Base-by-base conservation (phyloP, 1,140 invertebrate species). In the Heliconius himera region DNA sequence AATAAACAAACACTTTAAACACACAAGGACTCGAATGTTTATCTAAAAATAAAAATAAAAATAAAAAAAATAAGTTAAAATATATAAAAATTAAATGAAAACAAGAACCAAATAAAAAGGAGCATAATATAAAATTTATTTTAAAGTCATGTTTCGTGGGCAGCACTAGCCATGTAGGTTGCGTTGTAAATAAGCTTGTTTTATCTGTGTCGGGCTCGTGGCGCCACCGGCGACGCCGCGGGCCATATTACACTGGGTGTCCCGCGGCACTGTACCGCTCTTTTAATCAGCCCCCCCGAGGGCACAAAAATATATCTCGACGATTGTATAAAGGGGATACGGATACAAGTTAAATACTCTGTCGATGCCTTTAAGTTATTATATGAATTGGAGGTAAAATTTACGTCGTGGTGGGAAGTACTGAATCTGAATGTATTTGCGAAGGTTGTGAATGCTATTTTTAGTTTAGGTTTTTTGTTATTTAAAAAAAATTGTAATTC, bases 151-250 rank as follows among this genome's bases (percentile, higher is more conserved):
- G 60, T 76, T 70, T 49, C 46, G 74, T 76, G 74, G 56, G 26
- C 36, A 60, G n/a, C 41, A 46, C 41, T 46, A 46, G 41, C 41
- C 74, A 46, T 76, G 74, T 76, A 76, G 56, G 74, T 76, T 76
- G 83, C 16, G 76, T 88, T 85, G 87, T 88, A 87, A 87, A 88
- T 85, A 87, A 85, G 84, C 79, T 78, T 83, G 86, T 85, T 88
- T 89, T 87, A 88, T 88, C 84, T 79, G 70, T 73, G 75, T 75
- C 41, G 75, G 38, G 51, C 76, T 26, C 49, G 79, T 72, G 56
- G 16, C 3, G 74, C 76, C 74, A 13, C 66, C 16, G 71, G 83
- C 78, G 74, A 79, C 73, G 71, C 60, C 76, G 77, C 38, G 49
- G 49, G 51, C 49, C 70, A 73, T 71, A 71, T 72, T 56, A 73